Conservation (phyloP, 2,797 vertebrate species). For the Pangasius larnaudii region DNA sequence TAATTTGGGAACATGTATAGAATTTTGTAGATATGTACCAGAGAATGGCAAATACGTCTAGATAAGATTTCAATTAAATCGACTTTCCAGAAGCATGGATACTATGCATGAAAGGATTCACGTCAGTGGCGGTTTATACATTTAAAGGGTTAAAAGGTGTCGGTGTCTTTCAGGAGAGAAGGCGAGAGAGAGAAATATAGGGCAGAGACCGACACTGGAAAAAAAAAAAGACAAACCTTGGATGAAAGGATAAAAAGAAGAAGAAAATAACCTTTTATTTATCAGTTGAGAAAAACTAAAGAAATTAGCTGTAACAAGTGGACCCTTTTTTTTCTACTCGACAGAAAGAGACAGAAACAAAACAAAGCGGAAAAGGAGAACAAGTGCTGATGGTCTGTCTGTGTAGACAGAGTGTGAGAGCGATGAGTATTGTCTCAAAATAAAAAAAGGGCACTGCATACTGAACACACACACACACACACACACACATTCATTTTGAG, state of each 20-base stretch:
- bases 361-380: background rate
- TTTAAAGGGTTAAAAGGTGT: background rate
- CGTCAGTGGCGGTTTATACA: background rate
- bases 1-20: background rate
- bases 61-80: background rate
- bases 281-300: background rate
- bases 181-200: background rate
- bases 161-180: background rate
- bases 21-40: background rate
- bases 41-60: background rate
- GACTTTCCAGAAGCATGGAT: background rate
- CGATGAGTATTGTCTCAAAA: conserved; percentile 43
- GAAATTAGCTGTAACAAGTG: background rate
- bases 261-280: too few species aligned
- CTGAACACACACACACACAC: background rate
- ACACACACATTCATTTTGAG: background rate
- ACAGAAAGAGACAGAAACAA: background rate
- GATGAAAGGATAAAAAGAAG: background rate
- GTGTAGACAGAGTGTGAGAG: background rate
- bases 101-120: background rate
- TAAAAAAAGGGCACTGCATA: background rate
- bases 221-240: too few species aligned
- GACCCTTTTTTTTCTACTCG: background rate
- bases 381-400: background rate
- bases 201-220: background rate